These are phyloP conservation scores for Hystrix cristata DNA, from an alignment of 2,113 vertebrate genomes.

Conservation along the genomic window DNA sequence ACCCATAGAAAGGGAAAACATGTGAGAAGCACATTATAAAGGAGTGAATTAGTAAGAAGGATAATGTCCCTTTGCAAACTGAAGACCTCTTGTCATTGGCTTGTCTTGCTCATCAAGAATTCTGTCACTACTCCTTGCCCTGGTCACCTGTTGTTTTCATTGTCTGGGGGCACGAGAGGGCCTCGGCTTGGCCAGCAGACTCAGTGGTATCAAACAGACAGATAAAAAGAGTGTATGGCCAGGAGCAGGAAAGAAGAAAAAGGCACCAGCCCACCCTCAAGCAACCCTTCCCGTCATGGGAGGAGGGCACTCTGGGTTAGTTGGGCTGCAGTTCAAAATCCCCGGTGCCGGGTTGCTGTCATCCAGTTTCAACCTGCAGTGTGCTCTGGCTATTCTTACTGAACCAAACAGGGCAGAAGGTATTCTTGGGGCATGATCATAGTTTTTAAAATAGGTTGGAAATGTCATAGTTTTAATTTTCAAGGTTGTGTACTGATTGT, in stretches of 20 bases:
- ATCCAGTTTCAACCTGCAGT: neutral
- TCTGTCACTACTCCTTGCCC: neutral
- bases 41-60: neutral
- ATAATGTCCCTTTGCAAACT: neutral
- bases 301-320: neutral
- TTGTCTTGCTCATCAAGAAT: neutral
- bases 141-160: neutral
- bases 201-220: neutral
- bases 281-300: neutral
- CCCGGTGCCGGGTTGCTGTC: fast-evolving
- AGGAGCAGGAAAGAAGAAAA: neutral
- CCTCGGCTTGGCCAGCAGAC: neutral
- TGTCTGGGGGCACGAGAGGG: neutral
- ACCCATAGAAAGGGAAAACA: neutral
- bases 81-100: neutral
- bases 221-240: neutral
- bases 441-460: neutral
- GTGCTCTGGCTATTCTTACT: neutral
- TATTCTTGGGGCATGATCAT: neutral
- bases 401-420: slow-evolving; percentile 59
- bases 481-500: neutral
- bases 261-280: neutral
- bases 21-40: neutral
- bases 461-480: slow-evolving; percentile 5
- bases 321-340: neutral